Evolutionary conservation across 2,888 invertebrate species (phyloP).

Genomic region (Hypercompe scribonia): DNA sequence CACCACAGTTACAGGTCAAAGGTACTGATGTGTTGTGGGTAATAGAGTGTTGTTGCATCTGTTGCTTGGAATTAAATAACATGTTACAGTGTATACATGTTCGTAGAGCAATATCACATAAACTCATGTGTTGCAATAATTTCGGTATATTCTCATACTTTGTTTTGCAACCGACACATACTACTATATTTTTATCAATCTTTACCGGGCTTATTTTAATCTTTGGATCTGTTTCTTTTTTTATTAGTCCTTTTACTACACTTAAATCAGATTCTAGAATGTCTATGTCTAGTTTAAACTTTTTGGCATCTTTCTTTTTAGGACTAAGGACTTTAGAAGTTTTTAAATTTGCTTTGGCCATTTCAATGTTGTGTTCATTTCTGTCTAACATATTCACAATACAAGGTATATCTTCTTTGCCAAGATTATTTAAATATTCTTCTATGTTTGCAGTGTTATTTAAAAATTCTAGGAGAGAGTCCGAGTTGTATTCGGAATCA

Average conservation of each 20-base stretch:
- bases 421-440: slow-evolving; percentile 78
- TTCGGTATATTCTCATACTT: slow-evolving; percentile 70
- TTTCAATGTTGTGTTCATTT: slow-evolving; percentile 66
- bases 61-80: slow-evolving; percentile 75
- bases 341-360: slow-evolving; percentile 59
- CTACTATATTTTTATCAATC: slow-evolving; percentile 55
- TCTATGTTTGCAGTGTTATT: slow-evolving; percentile 82
- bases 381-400: slow-evolving; percentile 79
- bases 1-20: slow-evolving; percentile 70
- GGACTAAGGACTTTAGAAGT: slow-evolving; percentile 70
- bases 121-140: slow-evolving; percentile 73
- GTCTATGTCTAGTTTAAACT: slow-evolving; percentile 69
- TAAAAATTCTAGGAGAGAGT: slow-evolving; percentile 80
- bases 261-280: slow-evolving; percentile 76
- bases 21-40: slow-evolving; percentile 59
- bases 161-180: slow-evolving; percentile 76
- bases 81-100: slow-evolving; percentile 74
- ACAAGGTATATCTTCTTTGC: slow-evolving; percentile 81
- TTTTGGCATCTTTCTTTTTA: slow-evolving; percentile 68
- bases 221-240: slow-evolving; percentile 69
- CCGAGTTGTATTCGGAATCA: slow-evolving; percentile 82
- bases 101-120: slow-evolving; percentile 72
- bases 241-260: slow-evolving; percentile 72
- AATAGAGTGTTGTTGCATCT: slow-evolving; percentile 73
- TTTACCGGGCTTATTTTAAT: slow-evolving; percentile 41